Evolutionary conservation across 2,888 invertebrate genomes (phyloP).

Genomic region (Sipunculus nudus): DNA sequence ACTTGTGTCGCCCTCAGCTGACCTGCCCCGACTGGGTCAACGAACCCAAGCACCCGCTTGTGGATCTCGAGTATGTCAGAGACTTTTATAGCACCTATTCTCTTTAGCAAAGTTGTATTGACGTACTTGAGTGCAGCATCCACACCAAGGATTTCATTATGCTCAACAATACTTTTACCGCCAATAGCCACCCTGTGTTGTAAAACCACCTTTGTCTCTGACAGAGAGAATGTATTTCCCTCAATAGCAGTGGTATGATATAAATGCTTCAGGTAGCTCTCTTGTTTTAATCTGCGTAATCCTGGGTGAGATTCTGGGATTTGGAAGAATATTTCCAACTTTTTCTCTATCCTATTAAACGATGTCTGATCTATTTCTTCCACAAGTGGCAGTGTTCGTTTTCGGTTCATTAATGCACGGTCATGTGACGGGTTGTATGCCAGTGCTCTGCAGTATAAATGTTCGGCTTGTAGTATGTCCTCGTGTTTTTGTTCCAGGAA

Average conservation of each 20-base stretch:
- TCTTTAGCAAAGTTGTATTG: conserved; percentile 72
- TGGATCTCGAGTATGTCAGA: conserved; percentile 93
- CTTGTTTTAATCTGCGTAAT: conserved; percentile 87
- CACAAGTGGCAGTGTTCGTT: conserved; percentile 84
- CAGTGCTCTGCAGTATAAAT: conserved; percentile 84
- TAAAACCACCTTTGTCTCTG: conserved; percentile 88
- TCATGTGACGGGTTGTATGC: conserved; percentile 82
- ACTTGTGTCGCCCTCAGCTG: conserved; percentile 78
- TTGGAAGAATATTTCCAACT: conserved; percentile 81
- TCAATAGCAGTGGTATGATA: conserved; percentile 98
- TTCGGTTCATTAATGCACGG: conserved; percentile 73
- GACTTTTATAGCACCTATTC: conserved; percentile 80
- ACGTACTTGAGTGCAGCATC: conserved; percentile 96
- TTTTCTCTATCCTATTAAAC: conserved; percentile 81
- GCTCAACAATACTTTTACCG: conserved; percentile 93
- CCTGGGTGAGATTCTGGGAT: conserved; percentile 84
- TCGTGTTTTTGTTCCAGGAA: conserved; percentile 86
- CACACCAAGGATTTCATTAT: conserved; percentile 91
- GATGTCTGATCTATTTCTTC: conserved; percentile 86
- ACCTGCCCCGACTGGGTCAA: conserved; percentile 92
- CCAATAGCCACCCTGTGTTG: conserved; percentile 84
- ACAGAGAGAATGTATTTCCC: conserved; percentile 94
- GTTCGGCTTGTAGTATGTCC: conserved; percentile 89
- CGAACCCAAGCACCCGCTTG: conserved; percentile 89
- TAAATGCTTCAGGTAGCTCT: conserved; percentile 92